phyloP scores from a whole-genome alignment of 2,113 vertebrate species.

The Notiomystis cincta region DNA sequence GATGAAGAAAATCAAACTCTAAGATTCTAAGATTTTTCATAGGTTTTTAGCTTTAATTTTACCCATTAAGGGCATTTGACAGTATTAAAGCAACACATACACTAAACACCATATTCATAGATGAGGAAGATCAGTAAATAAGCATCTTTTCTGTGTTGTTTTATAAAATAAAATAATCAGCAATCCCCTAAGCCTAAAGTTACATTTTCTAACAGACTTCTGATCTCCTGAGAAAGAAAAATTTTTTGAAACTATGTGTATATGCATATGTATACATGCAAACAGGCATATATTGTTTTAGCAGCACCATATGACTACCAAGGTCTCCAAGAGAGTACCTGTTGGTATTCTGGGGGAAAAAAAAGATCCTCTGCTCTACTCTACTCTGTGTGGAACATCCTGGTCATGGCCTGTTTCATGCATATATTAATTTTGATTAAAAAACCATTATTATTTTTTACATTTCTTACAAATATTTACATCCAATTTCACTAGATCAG shows the following conservation, averaged over 20 bases:
- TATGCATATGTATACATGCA: neutral
- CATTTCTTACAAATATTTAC: neutral
- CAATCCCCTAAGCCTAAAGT: accelerated
- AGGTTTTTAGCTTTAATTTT: neutral
- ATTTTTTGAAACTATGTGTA: neutral
- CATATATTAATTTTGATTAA: neutral
- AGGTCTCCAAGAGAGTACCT: neutral
- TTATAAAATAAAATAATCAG: neutral
- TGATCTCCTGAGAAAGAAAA: neutral
- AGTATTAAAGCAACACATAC: neutral
- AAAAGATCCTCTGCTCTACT: accelerated
- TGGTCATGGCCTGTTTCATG: neutral
- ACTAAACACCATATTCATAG: neutral
- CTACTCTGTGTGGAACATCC: neutral
- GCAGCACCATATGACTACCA: neutral
- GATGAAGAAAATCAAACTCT: neutral
- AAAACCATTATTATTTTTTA: neutral
- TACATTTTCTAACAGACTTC: neutral
- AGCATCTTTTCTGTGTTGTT: neutral
- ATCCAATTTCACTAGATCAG: neutral
- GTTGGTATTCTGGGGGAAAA: accelerated
- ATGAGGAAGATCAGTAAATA: neutral
- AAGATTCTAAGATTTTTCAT: neutral
- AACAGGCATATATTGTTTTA: neutral
- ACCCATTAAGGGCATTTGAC: neutral